Evolutionary conservation across 2,888 invertebrate genomes (phyloP), one percentile per base, ranked within the genome.

Genomic region (Cryptocheilus praepositus): DNA sequence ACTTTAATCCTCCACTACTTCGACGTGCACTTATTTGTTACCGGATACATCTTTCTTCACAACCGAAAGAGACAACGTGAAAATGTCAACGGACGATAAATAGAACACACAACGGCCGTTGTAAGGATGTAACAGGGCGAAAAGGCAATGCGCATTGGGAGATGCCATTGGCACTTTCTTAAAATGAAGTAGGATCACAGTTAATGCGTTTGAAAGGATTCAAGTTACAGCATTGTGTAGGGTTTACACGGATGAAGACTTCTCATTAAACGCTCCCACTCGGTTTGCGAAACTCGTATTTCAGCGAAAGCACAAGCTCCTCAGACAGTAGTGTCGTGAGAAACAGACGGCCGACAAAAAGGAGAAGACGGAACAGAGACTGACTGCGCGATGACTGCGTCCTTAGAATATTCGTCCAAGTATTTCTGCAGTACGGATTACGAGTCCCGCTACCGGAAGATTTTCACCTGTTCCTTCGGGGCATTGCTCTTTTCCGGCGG

Each of bases 251-350:
- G 18, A 18, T 49, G 19, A 49, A 49, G 49, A 16, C 49, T 19
- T 19, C 16, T 49, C 49, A 19, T 49, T 49, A 49, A 49, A 49
- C 19, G 19, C 19, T 49, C 49, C 49, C 49, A 49, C 16, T 18
- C 49, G 49, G 49, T 16, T 18, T 65, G 71, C 77, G 71, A 36
- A 11, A 36, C 11, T 36, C 36, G 36, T 36, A 36, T 56, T 43
- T 5, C 4, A 56, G 44, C 11, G n/a, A 16, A 36, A 36, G 8
- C 13, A 11, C 7, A 36, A 11, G 13, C 36, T 11, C 36, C 13
- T 36, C 36, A 36, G 36, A 36, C 36, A 36, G 36, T 36, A 36
- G 28, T 7, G 28, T 28, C 28, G 28, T 28, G 28, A 28, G 36
- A 36, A 36, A 11, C 36, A 11, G 36, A 36, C 36, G 36, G 36